phyloP scores from a whole-genome alignment of 1,140 invertebrate genomes.

The Frieseomelitta varia region DNA sequence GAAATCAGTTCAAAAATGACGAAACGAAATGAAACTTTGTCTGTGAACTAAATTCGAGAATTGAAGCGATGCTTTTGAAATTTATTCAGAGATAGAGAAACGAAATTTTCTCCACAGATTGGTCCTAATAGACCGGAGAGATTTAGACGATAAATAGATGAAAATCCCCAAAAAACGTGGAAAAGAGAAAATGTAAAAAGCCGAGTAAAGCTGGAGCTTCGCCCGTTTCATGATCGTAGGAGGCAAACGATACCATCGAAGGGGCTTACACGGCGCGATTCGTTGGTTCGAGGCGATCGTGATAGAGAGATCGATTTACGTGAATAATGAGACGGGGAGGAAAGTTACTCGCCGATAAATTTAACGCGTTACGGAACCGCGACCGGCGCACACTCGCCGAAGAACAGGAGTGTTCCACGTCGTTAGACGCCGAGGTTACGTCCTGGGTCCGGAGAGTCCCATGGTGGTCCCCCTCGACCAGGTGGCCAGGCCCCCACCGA shows the following conservation, averaged over 20 bases:
- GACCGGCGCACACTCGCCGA: constrained; percentile 27
- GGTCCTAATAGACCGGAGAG: no score
- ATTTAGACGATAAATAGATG: background rate
- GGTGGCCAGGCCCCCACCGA: constrained; percentile 45
- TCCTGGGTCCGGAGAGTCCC: constrained; percentile 41
- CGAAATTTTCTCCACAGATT: no score
- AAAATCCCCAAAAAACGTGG: background rate
- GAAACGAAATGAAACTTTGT: no score
- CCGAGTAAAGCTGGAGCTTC: background rate
- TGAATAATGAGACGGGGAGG: constrained; percentile 49
- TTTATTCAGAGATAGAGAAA: no score
- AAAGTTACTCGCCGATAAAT: constrained; percentile 42
- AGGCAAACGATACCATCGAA: background rate
- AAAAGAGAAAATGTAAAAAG: background rate
- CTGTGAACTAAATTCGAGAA: no score
- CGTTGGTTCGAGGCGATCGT: constrained; percentile 14
- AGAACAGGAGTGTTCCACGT: constrained; percentile 56
- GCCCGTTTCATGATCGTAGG: background rate
- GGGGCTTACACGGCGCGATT: background rate
- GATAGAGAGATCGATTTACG: constrained; percentile 48
- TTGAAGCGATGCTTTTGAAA: no score
- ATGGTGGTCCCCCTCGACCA: constrained; percentile 53
- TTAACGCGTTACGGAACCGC: constrained; percentile 52
- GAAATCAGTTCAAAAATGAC: no score
- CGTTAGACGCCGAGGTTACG: constrained; percentile 56